A percentile compares a stretch with the other conserved stretches of the same genome.
These are phyloP conservation scores for Hylia prasina DNA, from an alignment of 2,113 vertebrate genomes.

Conservation along the genomic window DNA sequence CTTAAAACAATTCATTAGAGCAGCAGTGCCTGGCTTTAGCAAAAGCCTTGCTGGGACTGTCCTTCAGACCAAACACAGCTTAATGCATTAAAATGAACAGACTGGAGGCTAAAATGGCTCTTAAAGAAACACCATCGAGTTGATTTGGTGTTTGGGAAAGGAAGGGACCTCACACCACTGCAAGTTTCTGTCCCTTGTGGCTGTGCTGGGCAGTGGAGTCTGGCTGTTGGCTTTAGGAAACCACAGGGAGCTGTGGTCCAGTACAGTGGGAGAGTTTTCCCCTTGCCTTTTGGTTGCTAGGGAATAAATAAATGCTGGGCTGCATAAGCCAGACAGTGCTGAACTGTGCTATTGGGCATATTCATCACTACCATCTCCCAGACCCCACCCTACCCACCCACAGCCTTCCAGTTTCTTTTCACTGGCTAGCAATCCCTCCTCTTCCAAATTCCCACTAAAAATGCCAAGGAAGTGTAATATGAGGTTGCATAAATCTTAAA, in stretches of 20 bases:
- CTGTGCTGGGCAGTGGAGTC: background rate
- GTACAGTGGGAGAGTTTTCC: slow-evolving; percentile 2
- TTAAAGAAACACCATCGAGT: background rate
- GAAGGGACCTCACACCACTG: background rate
- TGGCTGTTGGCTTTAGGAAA: background rate
- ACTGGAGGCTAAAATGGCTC: background rate
- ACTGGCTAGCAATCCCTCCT: background rate
- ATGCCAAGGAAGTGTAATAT: background rate
- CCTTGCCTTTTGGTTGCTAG: slow-evolving; percentile 25
- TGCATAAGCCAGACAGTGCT: background rate
- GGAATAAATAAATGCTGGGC: background rate
- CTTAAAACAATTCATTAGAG: slow-evolving; percentile 64
- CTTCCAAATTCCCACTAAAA: background rate
- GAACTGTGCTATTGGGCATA: background rate
- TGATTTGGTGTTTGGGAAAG: background rate
- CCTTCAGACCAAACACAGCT: background rate
- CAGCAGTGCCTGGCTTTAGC: slow-evolving; percentile 32
- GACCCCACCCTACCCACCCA: background rate
- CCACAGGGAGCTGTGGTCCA: background rate
- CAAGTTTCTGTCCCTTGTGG: background rate
- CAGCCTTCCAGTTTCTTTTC: background rate
- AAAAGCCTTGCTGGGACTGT: slow-evolving; percentile 24
- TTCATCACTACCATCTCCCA: background rate
- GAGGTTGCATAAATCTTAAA: background rate
- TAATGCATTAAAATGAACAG: background rate